Evolutionary conservation across 1,140 invertebrate genomes (phyloP), one percentile per base, ranked within the genome.

Genomic region (Galendromus occidentalis): DNA sequence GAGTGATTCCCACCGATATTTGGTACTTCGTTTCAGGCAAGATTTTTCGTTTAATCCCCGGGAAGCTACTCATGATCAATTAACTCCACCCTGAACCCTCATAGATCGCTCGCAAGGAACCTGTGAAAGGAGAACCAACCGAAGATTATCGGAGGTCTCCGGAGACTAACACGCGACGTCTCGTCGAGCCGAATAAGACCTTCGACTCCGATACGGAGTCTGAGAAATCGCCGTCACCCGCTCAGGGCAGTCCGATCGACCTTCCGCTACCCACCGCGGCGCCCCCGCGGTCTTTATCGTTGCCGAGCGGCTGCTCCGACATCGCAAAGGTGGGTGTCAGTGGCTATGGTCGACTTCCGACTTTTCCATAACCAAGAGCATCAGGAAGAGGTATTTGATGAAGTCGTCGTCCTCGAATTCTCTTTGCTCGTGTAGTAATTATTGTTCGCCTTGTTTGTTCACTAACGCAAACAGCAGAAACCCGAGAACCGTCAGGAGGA

Each of bases 151-250:
- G 9, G 9, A 39, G 9, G 9, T 39, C 4, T 39, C 33, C 33
- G 9, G 33, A 6, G 33, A 39, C 9, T 9, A 39, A 39, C 33
- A 59, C 22, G 1, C 25, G 51, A 25, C 51, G 51, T 17, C 14
- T 22, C 2, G 33, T 59, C 33, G 51, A 59, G 20, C 51, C 51
- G 25, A 59, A 59, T 14, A 89, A 92, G 79, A 88, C 89, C 1
- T 91, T 92, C 77, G 89, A 87, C 51, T 90, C 87, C 55, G 87
- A 91, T 73, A 87, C 90, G 33, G 88, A 92, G 70, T 87, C 89
- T 64, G 85, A 87, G 14, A 73, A 79, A 69, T 71, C 73, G 75
- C 69, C 74, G n/a, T 47, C 64, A 18, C 29, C 67, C 25, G 20
- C 28, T 9, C 45, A 67, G 7, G 47, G 59, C 68, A 68, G 66